Evolutionary conservation across 2,888 invertebrate genomes (phyloP).

Genomic region (Tenthredo amoena): DNA sequence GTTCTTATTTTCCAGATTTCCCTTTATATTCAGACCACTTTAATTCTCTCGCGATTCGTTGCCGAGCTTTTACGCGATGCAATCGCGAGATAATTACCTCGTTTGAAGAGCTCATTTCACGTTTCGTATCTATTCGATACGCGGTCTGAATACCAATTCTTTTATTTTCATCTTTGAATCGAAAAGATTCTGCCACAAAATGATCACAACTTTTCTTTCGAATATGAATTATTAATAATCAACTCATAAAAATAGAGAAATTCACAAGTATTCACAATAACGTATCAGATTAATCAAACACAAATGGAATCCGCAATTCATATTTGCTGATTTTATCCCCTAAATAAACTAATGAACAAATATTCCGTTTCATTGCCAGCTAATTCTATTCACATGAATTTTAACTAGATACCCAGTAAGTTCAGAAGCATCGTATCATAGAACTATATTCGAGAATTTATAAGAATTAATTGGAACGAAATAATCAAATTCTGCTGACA

Average conservation of each 20-base stretch:
- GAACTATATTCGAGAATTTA: not conserved
- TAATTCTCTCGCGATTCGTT: constrained; percentile 34
- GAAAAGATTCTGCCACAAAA: not conserved
- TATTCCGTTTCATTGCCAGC: not conserved
- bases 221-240: not conserved
- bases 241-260: not conserved
- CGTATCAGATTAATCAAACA: too few species aligned
- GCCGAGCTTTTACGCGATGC: constrained; percentile 11
- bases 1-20: constrained; percentile 16
- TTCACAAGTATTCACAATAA: not conserved
- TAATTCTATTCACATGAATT: not conserved
- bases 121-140: constrained; percentile 30
- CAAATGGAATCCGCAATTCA: not conserved
- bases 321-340: not conserved
- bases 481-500: not conserved
- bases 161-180: not conserved
- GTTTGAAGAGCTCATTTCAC: constrained; percentile 38
- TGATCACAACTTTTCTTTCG: not conserved
- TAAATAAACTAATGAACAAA: not conserved
- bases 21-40: constrained; percentile 31
- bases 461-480: not conserved
- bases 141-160: constrained; percentile 9
- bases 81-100: constrained; percentile 35
- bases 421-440: not conserved
- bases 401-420: not conserved